Evolutionary conservation across 2,888 invertebrate species (phyloP).

Genomic region (Caenorhabditis zanzibari): DNA sequence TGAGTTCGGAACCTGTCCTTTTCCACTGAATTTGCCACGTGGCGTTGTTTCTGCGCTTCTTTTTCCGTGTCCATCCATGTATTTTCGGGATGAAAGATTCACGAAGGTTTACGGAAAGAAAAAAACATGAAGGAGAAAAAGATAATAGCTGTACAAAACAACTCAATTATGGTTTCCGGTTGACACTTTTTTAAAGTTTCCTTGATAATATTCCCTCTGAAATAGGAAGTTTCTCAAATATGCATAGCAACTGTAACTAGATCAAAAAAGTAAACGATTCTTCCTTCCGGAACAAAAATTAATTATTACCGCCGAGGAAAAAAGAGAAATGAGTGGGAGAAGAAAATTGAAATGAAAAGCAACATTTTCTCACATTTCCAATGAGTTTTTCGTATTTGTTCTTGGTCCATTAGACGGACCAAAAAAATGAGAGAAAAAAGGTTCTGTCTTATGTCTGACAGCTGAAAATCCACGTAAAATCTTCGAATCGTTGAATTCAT

Average conservation of each 20-base stretch:
- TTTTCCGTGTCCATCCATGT: not conserved
- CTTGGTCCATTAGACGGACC: not conserved
- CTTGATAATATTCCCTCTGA: not conserved
- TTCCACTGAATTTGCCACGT: not conserved
- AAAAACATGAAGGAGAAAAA: not conserved
- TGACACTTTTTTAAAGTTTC: conserved; percentile 4
- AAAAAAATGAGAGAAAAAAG: not conserved
- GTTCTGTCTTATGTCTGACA: conserved; percentile 3
- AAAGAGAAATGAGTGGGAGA: not conserved
- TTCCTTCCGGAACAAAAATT: conserved; percentile 25
- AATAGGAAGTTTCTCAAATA: not conserved
- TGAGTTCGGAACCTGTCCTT: not conserved
- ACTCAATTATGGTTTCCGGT: conserved; percentile 46
- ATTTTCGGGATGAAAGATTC: conserved; percentile 15
- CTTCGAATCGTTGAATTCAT: conserved; percentile 5
- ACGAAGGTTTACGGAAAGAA: not conserved
- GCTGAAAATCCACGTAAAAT: conserved; percentile 37
- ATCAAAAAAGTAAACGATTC: not conserved
- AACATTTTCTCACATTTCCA: conserved; percentile 51
- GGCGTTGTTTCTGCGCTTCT: not conserved
- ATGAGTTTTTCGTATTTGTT: conserved; percentile 40
- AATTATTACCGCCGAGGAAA: conserved; percentile 34
- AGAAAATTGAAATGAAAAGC: conserved; percentile 6
- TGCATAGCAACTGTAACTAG: too few species aligned
- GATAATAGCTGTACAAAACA: conserved; percentile 16